Evolutionary conservation across 2,113 vertebrate species (phyloP).

Genomic region (Haliaeetus leucogaster): DNA sequence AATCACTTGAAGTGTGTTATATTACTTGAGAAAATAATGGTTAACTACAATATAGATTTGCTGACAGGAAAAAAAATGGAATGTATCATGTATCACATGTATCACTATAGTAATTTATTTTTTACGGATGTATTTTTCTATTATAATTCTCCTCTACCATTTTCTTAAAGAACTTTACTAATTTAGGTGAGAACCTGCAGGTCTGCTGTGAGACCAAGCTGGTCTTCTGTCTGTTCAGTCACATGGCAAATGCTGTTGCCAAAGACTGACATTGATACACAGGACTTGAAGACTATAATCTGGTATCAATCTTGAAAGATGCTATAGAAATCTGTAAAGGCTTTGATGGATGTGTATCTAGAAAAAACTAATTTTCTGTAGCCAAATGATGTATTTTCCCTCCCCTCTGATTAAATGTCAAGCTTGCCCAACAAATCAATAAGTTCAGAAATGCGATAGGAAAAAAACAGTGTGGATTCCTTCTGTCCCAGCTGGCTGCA

Average conservation of each 20-base stretch:
- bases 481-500: neutral
- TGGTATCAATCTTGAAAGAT: constrained; percentile 58
- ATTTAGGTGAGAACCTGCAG: neutral
- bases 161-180: neutral
- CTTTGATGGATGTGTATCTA: constrained; percentile 61
- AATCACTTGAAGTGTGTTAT: neutral
- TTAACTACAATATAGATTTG: neutral
- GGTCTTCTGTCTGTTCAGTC: neutral
- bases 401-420: constrained; percentile 61
- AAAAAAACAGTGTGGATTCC: neutral
- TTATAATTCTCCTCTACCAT: neutral
- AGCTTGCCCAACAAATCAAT: constrained; percentile 44
- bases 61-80: neutral
- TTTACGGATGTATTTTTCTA: neutral
- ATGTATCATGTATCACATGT: neutral
- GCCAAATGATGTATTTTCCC: constrained; percentile 59
- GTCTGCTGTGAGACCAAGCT: neutral
- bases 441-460: constrained; percentile 11
- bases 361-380: constrained; percentile 65
- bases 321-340: constrained; percentile 19
- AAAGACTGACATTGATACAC: constrained; percentile 18
- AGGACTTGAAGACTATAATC: constrained; percentile 13
- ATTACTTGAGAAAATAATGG: neutral
- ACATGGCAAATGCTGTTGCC: neutral
- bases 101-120: neutral